A percentile compares a stretch with the other conserved stretches of the same genome.
These are phyloP conservation scores for Epistrophe grossulariae DNA, from an alignment of 2,888 invertebrate species.

Conservation along the genomic window DNA sequence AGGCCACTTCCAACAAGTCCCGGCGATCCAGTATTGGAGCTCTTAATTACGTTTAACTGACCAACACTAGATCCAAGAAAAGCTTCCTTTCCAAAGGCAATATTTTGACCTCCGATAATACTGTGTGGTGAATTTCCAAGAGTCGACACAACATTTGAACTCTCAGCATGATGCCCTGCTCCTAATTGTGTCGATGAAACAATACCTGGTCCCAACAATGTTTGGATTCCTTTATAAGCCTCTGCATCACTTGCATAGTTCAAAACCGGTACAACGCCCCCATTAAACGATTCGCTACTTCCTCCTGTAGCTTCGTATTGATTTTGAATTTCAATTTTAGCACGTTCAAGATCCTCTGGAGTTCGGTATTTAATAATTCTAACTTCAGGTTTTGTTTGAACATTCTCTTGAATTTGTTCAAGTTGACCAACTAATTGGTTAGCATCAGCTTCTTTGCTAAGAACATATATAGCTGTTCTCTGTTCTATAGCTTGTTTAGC, in stretches of 20 bases:
- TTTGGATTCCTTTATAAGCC: neutral
- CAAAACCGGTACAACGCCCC: slow-evolving; percentile 80
- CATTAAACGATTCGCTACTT: slow-evolving; percentile 77
- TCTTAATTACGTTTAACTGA: neutral
- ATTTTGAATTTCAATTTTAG: slow-evolving; percentile 80
- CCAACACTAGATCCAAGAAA: slow-evolving; percentile 18
- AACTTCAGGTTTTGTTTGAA: slow-evolving; percentile 80
- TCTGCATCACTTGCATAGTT: slow-evolving; percentile 78
- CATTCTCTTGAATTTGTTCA: slow-evolving; percentile 78
- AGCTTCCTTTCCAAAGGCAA: neutral
- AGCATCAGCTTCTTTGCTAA: slow-evolving; percentile 79
- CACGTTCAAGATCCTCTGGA: slow-evolving; percentile 80
- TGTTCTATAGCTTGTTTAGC: slow-evolving; percentile 80
- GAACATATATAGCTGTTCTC: slow-evolving; percentile 80
- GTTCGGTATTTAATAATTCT: slow-evolving; percentile 81
- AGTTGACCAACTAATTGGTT: slow-evolving; percentile 79
- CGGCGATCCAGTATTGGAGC: neutral
- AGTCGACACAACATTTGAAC: slow-evolving; percentile 11
- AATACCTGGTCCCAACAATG: slow-evolving; percentile 19
- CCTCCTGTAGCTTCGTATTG: slow-evolving; percentile 80
- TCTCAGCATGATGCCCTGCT: neutral
- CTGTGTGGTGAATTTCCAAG: neutral
- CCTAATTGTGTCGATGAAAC: neutral
- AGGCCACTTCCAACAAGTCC: neutral
- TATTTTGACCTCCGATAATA: neutral